Percentiles rank a stretch among this genome's conserved stretches.
Evolutionary conservation across 2,888 invertebrate species (phyloP).

Genomic region (Monochamus alternatus): DNA sequence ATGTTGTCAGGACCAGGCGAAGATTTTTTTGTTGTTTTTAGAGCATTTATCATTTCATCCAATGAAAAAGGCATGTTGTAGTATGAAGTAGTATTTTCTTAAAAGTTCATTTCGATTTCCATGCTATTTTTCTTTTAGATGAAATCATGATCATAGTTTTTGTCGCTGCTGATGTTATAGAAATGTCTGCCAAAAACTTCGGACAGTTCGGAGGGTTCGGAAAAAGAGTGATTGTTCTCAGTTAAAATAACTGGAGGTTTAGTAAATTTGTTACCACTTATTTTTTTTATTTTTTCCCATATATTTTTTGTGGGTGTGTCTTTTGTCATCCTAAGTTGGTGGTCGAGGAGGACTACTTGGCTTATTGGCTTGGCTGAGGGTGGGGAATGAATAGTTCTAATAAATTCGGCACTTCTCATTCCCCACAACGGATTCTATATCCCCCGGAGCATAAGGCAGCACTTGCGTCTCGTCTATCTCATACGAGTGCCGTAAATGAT

Average conservation of each 20-base stretch:
- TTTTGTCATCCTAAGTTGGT: too few relatives aligned
- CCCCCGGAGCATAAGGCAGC: too few relatives aligned
- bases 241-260: not conserved
- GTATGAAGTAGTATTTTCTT: not conserved
- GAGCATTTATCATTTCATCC: not conserved
- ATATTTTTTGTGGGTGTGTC: not conserved
- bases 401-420: too few relatives aligned
- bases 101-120: not conserved
- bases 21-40: constrained; percentile 8
- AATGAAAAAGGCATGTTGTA: not conserved
- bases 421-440: too few relatives aligned
- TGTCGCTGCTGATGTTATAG: not conserved
- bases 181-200: not conserved
- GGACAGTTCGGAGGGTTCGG: not conserved
- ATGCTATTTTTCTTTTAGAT: not conserved
- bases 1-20: not conserved
- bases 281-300: not conserved
- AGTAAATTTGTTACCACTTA: not conserved
- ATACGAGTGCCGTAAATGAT: too few relatives aligned
- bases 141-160: not conserved
- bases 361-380: too few relatives aligned
- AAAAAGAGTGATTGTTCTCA: not conserved
- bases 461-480: too few relatives aligned
- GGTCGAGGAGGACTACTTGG: too few relatives aligned
- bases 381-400: too few relatives aligned